phyloP scores from a whole-genome alignment of 2,797 vertebrate species.

The Sebastes nivosus region DNA sequence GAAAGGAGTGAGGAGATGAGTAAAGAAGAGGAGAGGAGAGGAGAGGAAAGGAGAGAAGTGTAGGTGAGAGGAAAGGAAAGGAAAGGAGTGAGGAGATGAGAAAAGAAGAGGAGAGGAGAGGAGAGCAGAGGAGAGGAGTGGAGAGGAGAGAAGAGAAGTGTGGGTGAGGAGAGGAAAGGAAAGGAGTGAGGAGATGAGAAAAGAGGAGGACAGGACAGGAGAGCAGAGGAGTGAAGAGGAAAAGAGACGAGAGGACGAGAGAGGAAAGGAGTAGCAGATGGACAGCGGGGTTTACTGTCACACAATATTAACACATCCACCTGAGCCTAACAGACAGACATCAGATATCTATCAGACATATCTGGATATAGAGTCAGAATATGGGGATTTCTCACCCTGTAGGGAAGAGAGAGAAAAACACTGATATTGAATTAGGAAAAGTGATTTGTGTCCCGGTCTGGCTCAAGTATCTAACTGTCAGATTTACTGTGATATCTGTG shows the following conservation, averaged over 20 bases:
- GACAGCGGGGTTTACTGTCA: conserved; percentile 53
- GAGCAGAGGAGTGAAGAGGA: neutral
- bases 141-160: neutral
- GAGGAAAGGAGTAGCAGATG: conserved; percentile 48
- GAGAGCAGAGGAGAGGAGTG: no score
- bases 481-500: neutral
- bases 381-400: neutral
- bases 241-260: neutral
- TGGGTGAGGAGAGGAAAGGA: neutral
- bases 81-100: no score
- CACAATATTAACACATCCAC: conserved; percentile 59
- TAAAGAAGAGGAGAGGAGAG: neutral
- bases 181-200: no score
- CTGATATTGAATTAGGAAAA: neutral
- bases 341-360: neutral
- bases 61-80: neutral
- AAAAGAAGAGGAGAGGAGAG: neutral
- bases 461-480: conserved; percentile 11
- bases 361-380: neutral
- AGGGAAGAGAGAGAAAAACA: neutral
- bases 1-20: neutral
- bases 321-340: conserved; percentile 13
- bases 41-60: neutral
- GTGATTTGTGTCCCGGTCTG: neutral
- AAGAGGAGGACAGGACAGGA: no score